phyloP scores from a whole-genome alignment of 2,888 invertebrate genomes.

The Drymonia ruficornis region DNA sequence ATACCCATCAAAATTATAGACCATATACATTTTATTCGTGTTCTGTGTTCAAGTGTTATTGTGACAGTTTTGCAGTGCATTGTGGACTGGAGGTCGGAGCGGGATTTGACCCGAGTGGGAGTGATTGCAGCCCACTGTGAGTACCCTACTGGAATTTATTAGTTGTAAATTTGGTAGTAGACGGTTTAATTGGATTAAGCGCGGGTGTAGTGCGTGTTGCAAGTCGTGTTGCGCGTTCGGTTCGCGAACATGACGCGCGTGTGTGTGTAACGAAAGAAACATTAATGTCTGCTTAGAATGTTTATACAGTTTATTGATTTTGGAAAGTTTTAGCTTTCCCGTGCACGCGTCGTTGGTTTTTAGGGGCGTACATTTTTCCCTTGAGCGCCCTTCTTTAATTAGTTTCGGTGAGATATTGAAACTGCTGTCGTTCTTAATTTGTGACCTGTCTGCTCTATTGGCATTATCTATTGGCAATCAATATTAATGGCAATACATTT shows the following conservation, averaged over 20 bases:
- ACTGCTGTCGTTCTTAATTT: conserved; percentile 14
- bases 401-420: conserved; percentile 13
- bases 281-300: conserved; percentile 52
- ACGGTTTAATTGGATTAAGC: conserved; percentile 17
- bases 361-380: conserved; percentile 34
- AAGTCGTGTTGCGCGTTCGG: not conserved
- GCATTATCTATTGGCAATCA: not conserved
- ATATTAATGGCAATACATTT: not conserved
- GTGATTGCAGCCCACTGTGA: conserved; percentile 58
- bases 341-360: conserved; percentile 30
- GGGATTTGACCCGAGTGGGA: conserved; percentile 59
- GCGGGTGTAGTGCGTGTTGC: conserved; percentile 24
- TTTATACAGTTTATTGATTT: conserved; percentile 65
- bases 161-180: conserved; percentile 15
- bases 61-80: conserved; percentile 43
- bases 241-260: conserved; percentile 11
- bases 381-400: conserved; percentile 26
- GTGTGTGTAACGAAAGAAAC: conserved; percentile 48
- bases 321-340: conserved; percentile 51
- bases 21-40: conserved; percentile 27
- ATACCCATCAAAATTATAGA: conserved; percentile 30
- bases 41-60: conserved; percentile 41
- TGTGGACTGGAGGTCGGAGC: conserved; percentile 26
- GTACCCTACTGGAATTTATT: conserved; percentile 45
- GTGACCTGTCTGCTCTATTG: conserved; percentile 6